Evolutionary conservation across 2,888 invertebrate species (phyloP), one percentile per base, ranked within the genome.

Genomic region (Drosophila meridiana): DNA sequence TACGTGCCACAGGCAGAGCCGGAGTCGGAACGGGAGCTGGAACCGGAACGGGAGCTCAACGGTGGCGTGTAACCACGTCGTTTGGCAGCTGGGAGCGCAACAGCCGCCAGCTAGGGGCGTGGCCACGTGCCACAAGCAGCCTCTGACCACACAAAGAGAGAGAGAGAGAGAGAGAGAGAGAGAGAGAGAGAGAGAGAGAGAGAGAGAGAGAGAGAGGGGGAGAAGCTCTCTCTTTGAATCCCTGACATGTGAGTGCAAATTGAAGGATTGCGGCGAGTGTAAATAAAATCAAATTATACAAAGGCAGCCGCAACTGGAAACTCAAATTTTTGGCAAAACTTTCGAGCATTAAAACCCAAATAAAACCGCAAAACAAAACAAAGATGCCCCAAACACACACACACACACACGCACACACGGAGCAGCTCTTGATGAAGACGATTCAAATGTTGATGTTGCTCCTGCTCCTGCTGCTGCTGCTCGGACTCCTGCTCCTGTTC

Each of bases 201-300:
- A 13, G 45, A 28, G 47, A 47, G 26, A 6, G 14, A 30, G 47
- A 14, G 20, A 61, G 62, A 59, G 50, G 14, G 20, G 20, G 20
- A 20, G 20, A 20, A 20, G 20, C 20, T 20, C 20, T 20, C 20
- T 20, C 20, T 20, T 20, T 20, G 20, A 20, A 20, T 20, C 20
- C 20, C 80, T 48, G 55, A 50, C 53, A 71, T 69, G 50, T 68
- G 76, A 80, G 68, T 61, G 62, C 20, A 50, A 76, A 76, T 80
- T 78, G 71, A 76, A 68, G 78, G 55, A 68, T 80, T 80, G 63
- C 56, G 76, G 68, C 63, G 61, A 68, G 56, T 76, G 71, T 59
- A 76, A 80, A 80, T 69, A 66, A 81, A 81, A 71, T 73, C 66
- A 77, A 80, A 80, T 73, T 64, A 77, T 69, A 81, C 79, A 79